Evolutionary conservation across 1,140 invertebrate genomes (phyloP).

Genomic region (Brachionus plicatilis): DNA sequence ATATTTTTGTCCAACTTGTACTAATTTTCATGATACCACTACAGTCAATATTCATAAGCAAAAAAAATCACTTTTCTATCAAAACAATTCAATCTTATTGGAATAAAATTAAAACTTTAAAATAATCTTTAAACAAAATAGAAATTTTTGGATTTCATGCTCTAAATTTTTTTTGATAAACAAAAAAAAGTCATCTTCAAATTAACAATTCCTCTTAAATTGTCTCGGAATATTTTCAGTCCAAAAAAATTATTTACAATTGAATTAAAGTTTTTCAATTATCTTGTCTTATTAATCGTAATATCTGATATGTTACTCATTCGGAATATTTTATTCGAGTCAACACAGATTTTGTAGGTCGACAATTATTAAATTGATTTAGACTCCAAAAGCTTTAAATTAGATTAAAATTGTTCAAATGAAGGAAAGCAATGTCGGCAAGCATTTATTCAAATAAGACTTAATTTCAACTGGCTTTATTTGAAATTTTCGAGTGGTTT

Average conservation of each 20-base stretch:
- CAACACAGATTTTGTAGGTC: not conserved
- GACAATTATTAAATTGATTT: not conserved
- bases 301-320: not conserved
- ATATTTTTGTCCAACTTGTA: too few relatives aligned
- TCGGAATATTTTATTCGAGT: not conserved
- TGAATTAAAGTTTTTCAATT: not conserved
- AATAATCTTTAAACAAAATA: too few relatives aligned
- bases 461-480: constrained; percentile 1
- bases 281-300: not conserved
- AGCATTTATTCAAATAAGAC: not conserved
- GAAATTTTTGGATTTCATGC: not conserved
- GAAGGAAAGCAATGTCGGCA: not conserved
- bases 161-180: not conserved
- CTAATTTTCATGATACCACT: too few relatives aligned
- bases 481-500: not conserved
- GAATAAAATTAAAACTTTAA: too few relatives aligned
- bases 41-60: too few relatives aligned
- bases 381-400: not conserved
- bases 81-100: too few relatives aligned
- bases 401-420: constrained; percentile 2
- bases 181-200: not conserved
- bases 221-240: not conserved
- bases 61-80: too few relatives aligned
- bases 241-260: not conserved
- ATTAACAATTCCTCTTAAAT: not conserved